These are phyloP conservation scores for Danio jaintianensis DNA, from an alignment of 2,797 vertebrate genomes.

Conservation along the genomic window DNA sequence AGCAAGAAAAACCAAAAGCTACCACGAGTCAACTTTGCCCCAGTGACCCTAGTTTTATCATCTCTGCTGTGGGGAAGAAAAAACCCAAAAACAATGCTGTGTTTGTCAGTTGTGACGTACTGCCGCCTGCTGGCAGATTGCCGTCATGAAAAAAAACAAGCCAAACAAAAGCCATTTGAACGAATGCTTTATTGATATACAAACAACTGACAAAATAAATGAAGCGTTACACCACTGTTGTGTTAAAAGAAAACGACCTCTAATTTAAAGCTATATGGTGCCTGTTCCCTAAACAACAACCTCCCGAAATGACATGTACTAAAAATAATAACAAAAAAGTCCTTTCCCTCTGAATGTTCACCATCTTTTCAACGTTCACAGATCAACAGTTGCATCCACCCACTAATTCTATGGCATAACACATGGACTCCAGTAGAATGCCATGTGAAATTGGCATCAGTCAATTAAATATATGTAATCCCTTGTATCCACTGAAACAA, in stretches of 20 bases:
- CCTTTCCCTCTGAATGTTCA: constrained; percentile 27
- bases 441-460: constrained; percentile 69
- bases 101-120: neutral
- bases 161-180: constrained; percentile 69
- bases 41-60: no score
- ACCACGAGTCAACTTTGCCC: no score
- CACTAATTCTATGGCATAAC: constrained; percentile 54
- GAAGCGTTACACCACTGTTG: constrained; percentile 62
- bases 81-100: neutral
- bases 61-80: no score
- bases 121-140: neutral
- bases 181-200: constrained; percentile 85
- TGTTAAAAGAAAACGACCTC: constrained; percentile 58
- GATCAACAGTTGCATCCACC: constrained; percentile 38
- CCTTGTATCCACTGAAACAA: constrained; percentile 56
- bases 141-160: no score
- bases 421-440: constrained; percentile 38
- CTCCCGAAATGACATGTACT: constrained; percentile 11
- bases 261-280: constrained; percentile 68
- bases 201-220: constrained; percentile 73
- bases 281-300: constrained; percentile 43
- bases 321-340: neutral
- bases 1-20: no score
- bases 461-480: constrained; percentile 51
- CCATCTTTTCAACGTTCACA: constrained; percentile 35